phyloP scores from a whole-genome alignment of 2,888 invertebrate species.

The Ganaspis brasiliensis region DNA sequence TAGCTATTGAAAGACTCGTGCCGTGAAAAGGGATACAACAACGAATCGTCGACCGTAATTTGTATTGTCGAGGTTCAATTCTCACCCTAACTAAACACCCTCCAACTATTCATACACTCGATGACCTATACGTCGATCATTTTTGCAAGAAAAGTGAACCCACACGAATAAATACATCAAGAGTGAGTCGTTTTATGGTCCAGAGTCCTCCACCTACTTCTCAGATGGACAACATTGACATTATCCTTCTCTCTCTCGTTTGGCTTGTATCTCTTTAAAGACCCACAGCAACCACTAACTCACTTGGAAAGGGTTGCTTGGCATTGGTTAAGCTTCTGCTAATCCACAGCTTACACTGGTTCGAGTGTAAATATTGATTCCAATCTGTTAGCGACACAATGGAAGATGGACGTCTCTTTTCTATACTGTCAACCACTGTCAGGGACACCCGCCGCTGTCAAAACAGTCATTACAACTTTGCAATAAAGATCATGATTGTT shows the following conservation, averaged over 20 bases:
- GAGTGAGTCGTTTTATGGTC: neutral
- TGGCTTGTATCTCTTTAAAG: slow-evolving; percentile 19
- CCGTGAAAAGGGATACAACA: slow-evolving; percentile 65
- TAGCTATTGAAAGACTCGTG: slow-evolving; percentile 65
- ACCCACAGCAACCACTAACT: slow-evolving; percentile 50
- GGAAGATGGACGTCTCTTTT: slow-evolving; percentile 60
- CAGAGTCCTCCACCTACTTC: neutral
- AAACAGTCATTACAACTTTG: slow-evolving; percentile 74
- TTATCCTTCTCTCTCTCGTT: slow-evolving; percentile 6
- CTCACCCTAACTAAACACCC: slow-evolving; percentile 64
- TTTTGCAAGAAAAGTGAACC: slow-evolving; percentile 26
- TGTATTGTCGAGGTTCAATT: slow-evolving; percentile 69
- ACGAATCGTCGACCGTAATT: slow-evolving; percentile 62
- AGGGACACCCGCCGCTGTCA: slow-evolving; percentile 72
- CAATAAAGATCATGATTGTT: slow-evolving; percentile 40
- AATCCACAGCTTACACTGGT: slow-evolving; percentile 74
- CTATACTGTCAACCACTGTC: slow-evolving; percentile 54
- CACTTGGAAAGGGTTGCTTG: slow-evolving; percentile 72
- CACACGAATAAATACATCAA: slow-evolving; percentile 11
- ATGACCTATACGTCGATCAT: slow-evolving; percentile 31
- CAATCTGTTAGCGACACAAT: slow-evolving; percentile 74
- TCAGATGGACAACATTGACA: neutral
- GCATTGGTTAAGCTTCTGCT: slow-evolving; percentile 66
- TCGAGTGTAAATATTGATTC: slow-evolving; percentile 78
- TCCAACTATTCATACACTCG: neutral